These are phyloP conservation scores for Pteruthius melanotis DNA, from an alignment of 2,113 vertebrate species.

Conservation along the genomic window DNA sequence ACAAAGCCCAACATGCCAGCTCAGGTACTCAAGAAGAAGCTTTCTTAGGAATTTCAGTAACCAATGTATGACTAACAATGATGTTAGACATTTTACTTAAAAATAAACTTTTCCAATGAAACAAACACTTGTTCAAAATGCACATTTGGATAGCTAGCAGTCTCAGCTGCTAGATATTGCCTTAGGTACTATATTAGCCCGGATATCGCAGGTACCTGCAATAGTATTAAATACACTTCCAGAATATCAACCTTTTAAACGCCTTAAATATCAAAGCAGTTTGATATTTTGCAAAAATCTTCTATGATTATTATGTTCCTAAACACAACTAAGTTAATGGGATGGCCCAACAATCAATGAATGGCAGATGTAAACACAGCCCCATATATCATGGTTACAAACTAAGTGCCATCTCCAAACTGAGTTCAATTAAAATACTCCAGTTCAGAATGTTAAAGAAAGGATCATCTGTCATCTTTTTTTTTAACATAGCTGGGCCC, in stretches of 20 bases:
- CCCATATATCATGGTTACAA: background rate
- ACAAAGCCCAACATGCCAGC: background rate
- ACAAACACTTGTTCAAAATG: background rate
- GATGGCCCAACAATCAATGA: background rate
- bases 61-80: background rate
- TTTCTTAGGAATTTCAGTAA: background rate
- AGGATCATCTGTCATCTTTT: background rate
- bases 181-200: background rate
- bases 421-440: background rate
- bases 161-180: background rate
- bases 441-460: background rate
- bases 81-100: background rate
- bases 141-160: background rate
- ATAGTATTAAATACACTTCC: background rate
- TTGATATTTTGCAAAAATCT: background rate
- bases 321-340: background rate
- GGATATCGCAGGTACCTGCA: background rate
- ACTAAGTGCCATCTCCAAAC: background rate
- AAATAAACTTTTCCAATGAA: background rate
- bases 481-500: background rate
- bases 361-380: background rate
- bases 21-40: background rate
- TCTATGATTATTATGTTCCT: background rate
- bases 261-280: background rate
- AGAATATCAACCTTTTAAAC: background rate